Percentiles rank a stretch among this genome's conserved stretches.
phyloP scores from a whole-genome alignment of 2,113 vertebrate species.

The Pan paniscus region DNA sequence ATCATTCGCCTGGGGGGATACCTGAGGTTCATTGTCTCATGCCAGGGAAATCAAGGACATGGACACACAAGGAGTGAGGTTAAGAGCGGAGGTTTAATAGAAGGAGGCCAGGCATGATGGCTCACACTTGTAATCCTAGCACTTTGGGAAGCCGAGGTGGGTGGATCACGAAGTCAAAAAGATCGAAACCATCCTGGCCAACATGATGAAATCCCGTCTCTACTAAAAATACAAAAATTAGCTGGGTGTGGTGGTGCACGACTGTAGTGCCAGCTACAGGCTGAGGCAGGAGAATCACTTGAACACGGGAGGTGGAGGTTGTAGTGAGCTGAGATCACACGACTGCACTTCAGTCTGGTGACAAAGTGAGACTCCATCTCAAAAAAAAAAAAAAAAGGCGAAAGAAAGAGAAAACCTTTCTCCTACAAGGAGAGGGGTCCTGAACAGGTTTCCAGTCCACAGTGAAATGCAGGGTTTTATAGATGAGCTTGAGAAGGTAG shows the following conservation, averaged over 20 bases:
- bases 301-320: neutral
- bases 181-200: neutral
- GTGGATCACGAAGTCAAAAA: neutral
- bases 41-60: too few relatives aligned
- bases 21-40: too few relatives aligned
- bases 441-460: too few relatives aligned
- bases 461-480: too few relatives aligned
- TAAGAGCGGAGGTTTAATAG: too few relatives aligned
- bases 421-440: neutral
- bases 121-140: neutral
- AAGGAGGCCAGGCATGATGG: neutral
- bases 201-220: neutral
- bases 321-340: rapidly evolving
- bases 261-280: neutral
- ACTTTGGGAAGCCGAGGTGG: neutral
- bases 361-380: neutral
- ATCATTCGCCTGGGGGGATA: too few relatives aligned
- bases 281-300: neutral
- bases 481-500: too few relatives aligned
- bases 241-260: neutral
- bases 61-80: too few relatives aligned
- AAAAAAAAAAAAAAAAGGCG: neutral
- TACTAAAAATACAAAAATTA: neutral
- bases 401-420: too few relatives aligned
- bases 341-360: neutral